Evolutionary conservation across 2,888 invertebrate species (phyloP).

Genomic region (Thymelicus acteon): DNA sequence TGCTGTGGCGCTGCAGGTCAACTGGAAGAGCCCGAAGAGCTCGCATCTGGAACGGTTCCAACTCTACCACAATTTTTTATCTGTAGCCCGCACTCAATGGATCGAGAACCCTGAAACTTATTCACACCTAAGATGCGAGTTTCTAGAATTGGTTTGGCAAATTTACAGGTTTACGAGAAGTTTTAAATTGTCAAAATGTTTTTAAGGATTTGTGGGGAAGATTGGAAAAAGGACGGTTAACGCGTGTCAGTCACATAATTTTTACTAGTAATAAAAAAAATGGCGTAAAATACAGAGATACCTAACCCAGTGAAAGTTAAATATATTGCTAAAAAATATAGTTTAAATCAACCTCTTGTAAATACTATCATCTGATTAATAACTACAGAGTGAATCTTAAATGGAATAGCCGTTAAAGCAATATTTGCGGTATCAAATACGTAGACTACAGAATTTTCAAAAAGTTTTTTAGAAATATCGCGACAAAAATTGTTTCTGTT

Average conservation of each 20-base stretch:
- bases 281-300: too few relatives aligned
- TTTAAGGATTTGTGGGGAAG: not conserved
- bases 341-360: too few relatives aligned
- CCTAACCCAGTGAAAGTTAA: too few relatives aligned
- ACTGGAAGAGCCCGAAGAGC: conserved; percentile 4
- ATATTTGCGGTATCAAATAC: too few relatives aligned
- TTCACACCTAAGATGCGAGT: conserved; percentile 16
- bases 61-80: conserved; percentile 35
- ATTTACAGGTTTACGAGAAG: conserved; percentile 5
- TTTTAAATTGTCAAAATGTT: not conserved
- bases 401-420: not conserved
- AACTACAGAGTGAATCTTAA: not conserved
- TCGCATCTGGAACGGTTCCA: conserved; percentile 29
- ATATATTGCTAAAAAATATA: too few relatives aligned
- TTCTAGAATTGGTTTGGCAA: conserved; percentile 14
- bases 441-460: not conserved
- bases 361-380: too few relatives aligned
- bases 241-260: too few relatives aligned
- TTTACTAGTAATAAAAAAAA: too few relatives aligned
- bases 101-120: conserved; percentile 22
- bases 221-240: not conserved
- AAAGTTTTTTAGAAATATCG: not conserved
- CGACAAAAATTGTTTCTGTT: conserved; percentile 5
- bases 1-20: conserved; percentile 4
- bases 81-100: conserved; percentile 26